Evolutionary conservation across 2,888 invertebrate genomes (phyloP).

Genomic region (Mesorhabditis belari): DNA sequence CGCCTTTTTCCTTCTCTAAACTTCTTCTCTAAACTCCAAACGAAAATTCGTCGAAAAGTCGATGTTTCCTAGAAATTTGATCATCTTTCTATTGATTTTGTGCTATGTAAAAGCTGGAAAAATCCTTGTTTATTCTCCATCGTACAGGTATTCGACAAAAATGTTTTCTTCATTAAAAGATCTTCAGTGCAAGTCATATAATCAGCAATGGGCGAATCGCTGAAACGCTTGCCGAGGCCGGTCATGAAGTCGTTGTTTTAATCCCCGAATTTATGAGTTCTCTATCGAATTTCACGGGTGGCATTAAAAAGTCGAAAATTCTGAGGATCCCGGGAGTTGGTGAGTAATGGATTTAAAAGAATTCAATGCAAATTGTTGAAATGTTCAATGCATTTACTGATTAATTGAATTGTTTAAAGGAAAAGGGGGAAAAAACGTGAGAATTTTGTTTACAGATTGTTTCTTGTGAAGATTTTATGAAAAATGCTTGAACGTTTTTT

Average conservation of each 20-base stretch:
- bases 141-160: constrained; percentile 6
- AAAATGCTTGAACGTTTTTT: too few relatives aligned
- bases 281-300: constrained; percentile 18
- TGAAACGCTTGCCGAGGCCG: constrained; percentile 36
- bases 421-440: too few relatives aligned
- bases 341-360: constrained; percentile 8
- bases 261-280: constrained; percentile 30
- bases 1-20: too few relatives aligned
- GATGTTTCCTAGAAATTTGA: too few relatives aligned
- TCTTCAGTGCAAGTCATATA: constrained; percentile 23
- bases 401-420: too few relatives aligned
- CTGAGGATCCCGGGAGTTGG: constrained; percentile 38
- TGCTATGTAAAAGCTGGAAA: constrained; percentile 4
- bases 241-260: constrained; percentile 42
- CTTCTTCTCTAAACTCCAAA: too few relatives aligned
- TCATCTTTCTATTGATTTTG: neutral
- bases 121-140: constrained; percentile 30
- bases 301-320: constrained; percentile 39
- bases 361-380: neutral
- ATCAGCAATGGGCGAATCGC: constrained; percentile 40
- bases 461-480: too few relatives aligned
- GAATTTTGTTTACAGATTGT: too few relatives aligned
- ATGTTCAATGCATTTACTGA: too few relatives aligned
- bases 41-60: too few relatives aligned
- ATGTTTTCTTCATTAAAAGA: neutral